Percentiles rank a stretch among this genome's conserved stretches.
Conservation (phyloP, 2,888 invertebrate genomes). For the Corbicula japonica region DNA sequence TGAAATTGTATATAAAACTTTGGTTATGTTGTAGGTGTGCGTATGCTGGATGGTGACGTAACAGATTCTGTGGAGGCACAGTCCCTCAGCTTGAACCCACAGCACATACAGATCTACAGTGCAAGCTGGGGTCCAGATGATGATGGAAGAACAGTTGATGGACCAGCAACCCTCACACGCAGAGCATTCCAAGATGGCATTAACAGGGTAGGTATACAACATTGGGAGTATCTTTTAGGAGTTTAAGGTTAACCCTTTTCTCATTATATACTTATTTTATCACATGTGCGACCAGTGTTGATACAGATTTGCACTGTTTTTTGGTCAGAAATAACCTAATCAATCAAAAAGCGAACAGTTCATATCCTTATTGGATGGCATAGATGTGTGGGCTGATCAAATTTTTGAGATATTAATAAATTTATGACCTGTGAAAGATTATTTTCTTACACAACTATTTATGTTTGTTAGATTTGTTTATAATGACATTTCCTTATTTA, state of each 20-base stretch:
- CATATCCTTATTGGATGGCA: no score
- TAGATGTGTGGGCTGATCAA: no score
- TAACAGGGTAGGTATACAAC: slow-evolving; percentile 93
- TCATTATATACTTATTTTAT: no score
- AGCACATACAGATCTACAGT: slow-evolving; percentile 99
- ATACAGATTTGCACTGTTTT: slow-evolving; percentile 1
- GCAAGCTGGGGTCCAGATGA: slow-evolving; percentile 99
- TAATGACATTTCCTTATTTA: no score
- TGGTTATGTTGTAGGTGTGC: slow-evolving; percentile 90
- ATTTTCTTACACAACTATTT: no score
- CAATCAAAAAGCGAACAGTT: no score
- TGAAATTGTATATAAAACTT: slow-evolving; percentile 11
- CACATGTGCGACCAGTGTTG: no score
- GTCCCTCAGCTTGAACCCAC: slow-evolving; percentile 96
- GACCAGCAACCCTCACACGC: slow-evolving; percentile 97
- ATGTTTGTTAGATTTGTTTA: no score
- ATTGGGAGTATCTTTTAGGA: no score
- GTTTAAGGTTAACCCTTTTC: no score
- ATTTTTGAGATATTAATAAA: no score
- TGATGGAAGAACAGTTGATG: slow-evolving; percentile 99
- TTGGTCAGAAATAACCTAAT: neutral
- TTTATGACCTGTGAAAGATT: no score
- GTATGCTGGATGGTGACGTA: slow-evolving; percentile 99
- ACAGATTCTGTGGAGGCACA: slow-evolving; percentile 99
- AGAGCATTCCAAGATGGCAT: slow-evolving; percentile 98